Conservation (phyloP, 2,888 invertebrate genomes). For the Stramonita haemastoma region DNA sequence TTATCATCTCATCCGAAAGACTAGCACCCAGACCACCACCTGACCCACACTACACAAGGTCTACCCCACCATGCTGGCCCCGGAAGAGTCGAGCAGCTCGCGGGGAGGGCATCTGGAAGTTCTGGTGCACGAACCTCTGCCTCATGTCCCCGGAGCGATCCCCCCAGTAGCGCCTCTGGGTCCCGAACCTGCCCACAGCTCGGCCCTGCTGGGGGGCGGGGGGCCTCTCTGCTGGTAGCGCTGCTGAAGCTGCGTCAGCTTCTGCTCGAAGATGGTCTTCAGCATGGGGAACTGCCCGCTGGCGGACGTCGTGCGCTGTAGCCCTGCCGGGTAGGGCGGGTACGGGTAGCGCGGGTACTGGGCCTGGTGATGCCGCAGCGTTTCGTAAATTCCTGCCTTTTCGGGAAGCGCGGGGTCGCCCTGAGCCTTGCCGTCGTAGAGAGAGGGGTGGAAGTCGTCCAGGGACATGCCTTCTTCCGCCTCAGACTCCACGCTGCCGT, state of each 20-base stretch:
- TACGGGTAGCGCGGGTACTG: slow-evolving; percentile 30
- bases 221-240: slow-evolving; percentile 59
- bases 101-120: slow-evolving; percentile 38
- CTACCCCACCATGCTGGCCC: background rate
- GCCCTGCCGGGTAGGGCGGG: slow-evolving; percentile 42
- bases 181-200: background rate
- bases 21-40: background rate
- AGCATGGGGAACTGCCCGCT: slow-evolving; percentile 60
- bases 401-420: no score
- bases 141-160: slow-evolving; percentile 41
- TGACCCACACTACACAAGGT: background rate
- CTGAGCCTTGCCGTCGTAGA: background rate
- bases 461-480: slow-evolving; percentile 40
- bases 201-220: background rate
- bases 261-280: slow-evolving; percentile 69
- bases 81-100: slow-evolving; percentile 9
- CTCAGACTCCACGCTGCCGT: slow-evolving; percentile 53
- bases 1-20: no score
- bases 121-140: slow-evolving; percentile 43
- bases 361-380: slow-evolving; percentile 29
- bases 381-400: background rate
- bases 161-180: slow-evolving; percentile 31
- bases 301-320: slow-evolving; percentile 50
- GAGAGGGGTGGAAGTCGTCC: slow-evolving; percentile 35
- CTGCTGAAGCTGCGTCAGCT: slow-evolving; percentile 64